These are phyloP conservation scores for Drosophila nikananu DNA, from an alignment of 1,140 invertebrate species.

Conservation along the genomic window DNA sequence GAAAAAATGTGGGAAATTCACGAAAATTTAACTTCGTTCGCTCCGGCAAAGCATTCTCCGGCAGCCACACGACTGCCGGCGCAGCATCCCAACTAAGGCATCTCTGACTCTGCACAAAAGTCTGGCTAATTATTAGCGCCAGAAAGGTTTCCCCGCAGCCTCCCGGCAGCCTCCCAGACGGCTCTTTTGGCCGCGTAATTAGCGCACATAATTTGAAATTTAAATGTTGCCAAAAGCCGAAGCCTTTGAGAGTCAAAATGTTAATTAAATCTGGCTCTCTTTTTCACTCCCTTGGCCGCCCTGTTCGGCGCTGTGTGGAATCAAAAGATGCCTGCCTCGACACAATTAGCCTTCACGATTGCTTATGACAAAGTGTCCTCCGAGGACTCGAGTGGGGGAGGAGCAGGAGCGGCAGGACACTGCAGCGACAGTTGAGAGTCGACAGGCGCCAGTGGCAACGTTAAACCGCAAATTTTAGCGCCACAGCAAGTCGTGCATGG, in stretches of 20 bases:
- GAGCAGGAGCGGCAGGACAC: slow-evolving; percentile 6
- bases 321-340: slow-evolving; percentile 56
- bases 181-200: slow-evolving; percentile 62
- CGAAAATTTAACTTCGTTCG: slow-evolving; percentile 25
- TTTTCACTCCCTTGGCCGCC: slow-evolving; percentile 9
- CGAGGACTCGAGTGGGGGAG: neutral
- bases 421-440: slow-evolving; percentile 40
- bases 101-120: slow-evolving; percentile 63
- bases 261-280: slow-evolving; percentile 78
- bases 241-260: slow-evolving; percentile 79
- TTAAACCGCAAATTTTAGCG: slow-evolving; percentile 83
- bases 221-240: slow-evolving; percentile 80
- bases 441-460: slow-evolving; percentile 72
- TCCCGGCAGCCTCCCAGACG: neutral
- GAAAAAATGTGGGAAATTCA: slow-evolving; percentile 6
- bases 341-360: slow-evolving; percentile 71
- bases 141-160: slow-evolving; percentile 56
- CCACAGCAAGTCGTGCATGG: slow-evolving; percentile 72
- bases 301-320: slow-evolving; percentile 14
- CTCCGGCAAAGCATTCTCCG: slow-evolving; percentile 3
- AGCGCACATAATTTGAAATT: slow-evolving; percentile 83
- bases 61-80: slow-evolving; percentile 18
- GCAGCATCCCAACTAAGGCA: slow-evolving; percentile 40
- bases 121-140: slow-evolving; percentile 70
- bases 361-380: slow-evolving; percentile 70